A percentile compares a stretch with the other conserved stretches of the same genome.
Conservation (phyloP, 1,140 invertebrate genomes). For the Drosophila paulistorum region DNA sequence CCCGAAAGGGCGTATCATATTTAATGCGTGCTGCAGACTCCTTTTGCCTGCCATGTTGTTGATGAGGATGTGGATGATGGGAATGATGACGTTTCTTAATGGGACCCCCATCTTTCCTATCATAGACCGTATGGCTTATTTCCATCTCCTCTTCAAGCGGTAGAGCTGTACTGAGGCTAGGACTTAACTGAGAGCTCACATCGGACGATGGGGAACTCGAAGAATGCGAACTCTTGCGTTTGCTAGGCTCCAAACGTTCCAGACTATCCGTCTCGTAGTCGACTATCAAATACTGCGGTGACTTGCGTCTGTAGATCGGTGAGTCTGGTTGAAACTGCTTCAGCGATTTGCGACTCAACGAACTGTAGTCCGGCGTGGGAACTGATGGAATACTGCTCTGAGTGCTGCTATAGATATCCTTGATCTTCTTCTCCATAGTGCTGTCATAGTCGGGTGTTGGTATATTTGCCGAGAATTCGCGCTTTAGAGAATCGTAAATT, state of each 20-base stretch:
- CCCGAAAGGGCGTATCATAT: conserved; percentile 81
- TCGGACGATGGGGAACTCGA: conserved; percentile 87
- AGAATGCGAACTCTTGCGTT: conserved; percentile 83
- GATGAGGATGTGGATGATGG: conserved; percentile 24
- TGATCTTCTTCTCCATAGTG: conserved; percentile 81
- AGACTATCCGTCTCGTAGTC: conserved; percentile 92
- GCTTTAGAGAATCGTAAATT: conserved; percentile 86
- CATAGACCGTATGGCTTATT: conserved; percentile 88
- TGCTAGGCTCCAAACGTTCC: conserved; percentile 86
- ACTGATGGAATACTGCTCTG: conserved; percentile 80
- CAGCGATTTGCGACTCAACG: conserved; percentile 68
- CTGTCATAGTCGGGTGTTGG: conserved; percentile 82
- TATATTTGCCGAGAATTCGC: conserved; percentile 73
- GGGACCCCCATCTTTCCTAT: conserved; percentile 72
- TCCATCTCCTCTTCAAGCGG: conserved; percentile 91
- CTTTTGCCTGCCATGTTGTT: conserved; percentile 59
- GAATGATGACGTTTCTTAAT: conserved; percentile 68
- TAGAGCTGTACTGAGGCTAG: conserved; percentile 87
- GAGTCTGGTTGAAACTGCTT: conserved; percentile 82
- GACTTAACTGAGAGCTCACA: conserved; percentile 87
- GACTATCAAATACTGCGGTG: conserved; percentile 82
- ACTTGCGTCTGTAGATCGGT: conserved; percentile 77
- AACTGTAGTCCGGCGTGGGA: conserved; percentile 82
- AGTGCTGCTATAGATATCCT: conserved; percentile 80
- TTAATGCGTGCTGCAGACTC: conserved; percentile 77